Percentiles rank a stretch among this genome's conserved stretches.
Evolutionary conservation across 2,797 vertebrate genomes (phyloP).

Genomic region (Hydrophis major): DNA sequence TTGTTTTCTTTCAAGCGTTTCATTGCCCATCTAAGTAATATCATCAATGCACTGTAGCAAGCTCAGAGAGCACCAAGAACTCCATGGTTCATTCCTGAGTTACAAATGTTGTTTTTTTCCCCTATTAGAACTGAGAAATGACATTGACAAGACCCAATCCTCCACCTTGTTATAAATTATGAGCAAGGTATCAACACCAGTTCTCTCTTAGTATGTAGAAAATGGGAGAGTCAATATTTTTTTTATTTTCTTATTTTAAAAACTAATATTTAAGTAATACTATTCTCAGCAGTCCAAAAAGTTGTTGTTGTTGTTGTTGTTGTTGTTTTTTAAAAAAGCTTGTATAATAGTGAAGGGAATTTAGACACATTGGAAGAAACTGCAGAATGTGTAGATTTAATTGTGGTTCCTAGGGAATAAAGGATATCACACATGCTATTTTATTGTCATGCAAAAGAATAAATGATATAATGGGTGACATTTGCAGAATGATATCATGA

Average conservation of each 20-base stretch:
- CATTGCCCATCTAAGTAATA: background rate
- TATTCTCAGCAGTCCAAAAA: background rate
- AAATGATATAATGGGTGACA: background rate
- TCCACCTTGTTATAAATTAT: background rate
- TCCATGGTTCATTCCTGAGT: background rate
- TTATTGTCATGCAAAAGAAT: background rate
- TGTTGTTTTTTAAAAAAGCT: background rate
- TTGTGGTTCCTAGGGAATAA: background rate
- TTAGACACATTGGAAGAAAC: background rate
- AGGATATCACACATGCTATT: background rate
- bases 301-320: too few relatives aligned
- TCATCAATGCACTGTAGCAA: background rate
- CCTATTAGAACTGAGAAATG: background rate
- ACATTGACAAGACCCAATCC: too few relatives aligned
- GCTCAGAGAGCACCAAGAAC: background rate
- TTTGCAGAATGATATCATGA: background rate
- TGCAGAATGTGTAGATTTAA: background rate
- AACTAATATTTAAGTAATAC: background rate
- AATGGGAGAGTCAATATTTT: background rate
- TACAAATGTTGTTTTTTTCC: background rate
- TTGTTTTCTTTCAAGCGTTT: background rate
- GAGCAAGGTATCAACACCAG: background rate
- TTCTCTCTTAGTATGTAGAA: background rate
- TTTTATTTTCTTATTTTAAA: background rate
- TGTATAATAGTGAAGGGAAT: background rate